Evolutionary conservation across 2,797 vertebrate genomes (phyloP).

Genomic region (Hippopotamyrus pictus): DNA sequence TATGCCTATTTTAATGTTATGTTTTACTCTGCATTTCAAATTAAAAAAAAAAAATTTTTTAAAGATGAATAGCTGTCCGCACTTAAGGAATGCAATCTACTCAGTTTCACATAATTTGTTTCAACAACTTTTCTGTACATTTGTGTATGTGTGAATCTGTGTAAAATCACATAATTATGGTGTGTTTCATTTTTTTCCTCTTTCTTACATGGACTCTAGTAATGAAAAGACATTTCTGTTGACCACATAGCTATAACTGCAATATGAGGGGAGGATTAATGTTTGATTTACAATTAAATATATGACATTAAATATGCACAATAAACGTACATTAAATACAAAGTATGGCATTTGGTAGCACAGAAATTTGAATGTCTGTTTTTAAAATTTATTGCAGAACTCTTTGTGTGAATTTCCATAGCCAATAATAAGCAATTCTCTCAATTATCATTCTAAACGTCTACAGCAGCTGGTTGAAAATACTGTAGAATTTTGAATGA

Average conservation of each 20-base stretch:
- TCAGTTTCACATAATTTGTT: not conserved
- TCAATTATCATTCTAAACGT: not conserved
- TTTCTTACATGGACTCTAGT: not conserved
- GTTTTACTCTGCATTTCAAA: not conserved
- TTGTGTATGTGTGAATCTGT: not conserved
- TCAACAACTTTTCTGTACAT: not conserved
- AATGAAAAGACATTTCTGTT: not conserved
- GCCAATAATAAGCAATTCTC: not conserved
- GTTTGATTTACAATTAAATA: not conserved
- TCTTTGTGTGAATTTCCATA: not conserved
- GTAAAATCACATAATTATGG: not conserved
- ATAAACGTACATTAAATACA: not conserved
- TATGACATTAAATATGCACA: not conserved
- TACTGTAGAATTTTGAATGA: not conserved
- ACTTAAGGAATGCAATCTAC: not conserved
- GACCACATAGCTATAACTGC: not conserved
- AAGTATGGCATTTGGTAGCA: not conserved
- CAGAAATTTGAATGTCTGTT: not conserved
- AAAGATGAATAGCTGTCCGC: not conserved
- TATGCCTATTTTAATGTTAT: not conserved
- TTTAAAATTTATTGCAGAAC: not conserved
- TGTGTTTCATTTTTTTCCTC: not conserved
- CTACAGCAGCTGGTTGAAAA: not conserved
- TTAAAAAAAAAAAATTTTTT: too few species aligned
- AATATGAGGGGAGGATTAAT: not conserved